These are phyloP conservation scores for Spinibarbus caldwelli DNA, from an alignment of 2,797 vertebrate genomes.

Conservation along the genomic window DNA sequence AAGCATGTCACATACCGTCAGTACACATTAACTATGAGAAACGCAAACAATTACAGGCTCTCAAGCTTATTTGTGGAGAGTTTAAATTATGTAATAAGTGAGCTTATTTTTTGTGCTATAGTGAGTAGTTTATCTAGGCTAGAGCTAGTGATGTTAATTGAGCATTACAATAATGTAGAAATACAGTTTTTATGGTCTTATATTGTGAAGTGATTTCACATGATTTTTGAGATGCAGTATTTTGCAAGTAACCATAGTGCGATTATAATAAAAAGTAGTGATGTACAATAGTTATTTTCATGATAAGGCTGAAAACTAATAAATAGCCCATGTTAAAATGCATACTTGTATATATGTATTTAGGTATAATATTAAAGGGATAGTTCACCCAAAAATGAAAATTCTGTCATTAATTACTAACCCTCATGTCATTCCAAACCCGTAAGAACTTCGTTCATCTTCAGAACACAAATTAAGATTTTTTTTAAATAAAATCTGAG, in stretches of 20 bases:
- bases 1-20: constrained; percentile 63
- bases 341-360: too few relatives aligned
- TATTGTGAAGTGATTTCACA: constrained; percentile 1
- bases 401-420: too few relatives aligned
- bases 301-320: constrained; percentile 16
- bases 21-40: constrained; percentile 57
- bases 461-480: too few relatives aligned
- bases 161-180: not conserved
- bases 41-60: constrained; percentile 25
- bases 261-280: not conserved
- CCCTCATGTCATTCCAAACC: too few relatives aligned
- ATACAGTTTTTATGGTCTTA: not conserved
- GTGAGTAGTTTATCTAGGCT: not conserved
- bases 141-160: not conserved
- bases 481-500: too few relatives aligned
- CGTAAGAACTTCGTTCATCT: too few relatives aligned
- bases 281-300: not conserved
- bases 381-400: too few relatives aligned
- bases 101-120: constrained; percentile 8
- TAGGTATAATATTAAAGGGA: too few relatives aligned
- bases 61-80: not conserved
- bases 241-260: not conserved
- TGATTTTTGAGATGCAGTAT: not conserved
- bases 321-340: too few relatives aligned
- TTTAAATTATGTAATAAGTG: constrained; percentile 45